phyloP scores from a whole-genome alignment of 2,888 invertebrate species.

The Charanyca ferruginea region DNA sequence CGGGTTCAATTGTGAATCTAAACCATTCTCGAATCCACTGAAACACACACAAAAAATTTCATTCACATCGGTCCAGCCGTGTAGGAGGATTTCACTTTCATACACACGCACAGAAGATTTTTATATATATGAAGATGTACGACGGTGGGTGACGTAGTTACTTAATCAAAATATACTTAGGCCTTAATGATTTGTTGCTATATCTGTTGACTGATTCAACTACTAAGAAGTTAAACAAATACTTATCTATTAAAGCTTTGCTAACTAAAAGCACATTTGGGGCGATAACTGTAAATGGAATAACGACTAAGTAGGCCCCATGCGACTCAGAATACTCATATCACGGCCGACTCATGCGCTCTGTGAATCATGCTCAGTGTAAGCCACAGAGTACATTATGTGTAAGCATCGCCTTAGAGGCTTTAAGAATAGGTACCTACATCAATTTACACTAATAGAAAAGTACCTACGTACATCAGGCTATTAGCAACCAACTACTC shows the following conservation, averaged over 20 bases:
- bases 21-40: no score
- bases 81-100: no score
- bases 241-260: conserved; percentile 68
- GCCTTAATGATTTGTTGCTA: no score
- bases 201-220: no score
- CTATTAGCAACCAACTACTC: background rate
- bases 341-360: conserved; percentile 66
- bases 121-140: no score
- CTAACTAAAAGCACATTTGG: conserved; percentile 73
- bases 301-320: conserved; percentile 46
- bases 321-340: conserved; percentile 63
- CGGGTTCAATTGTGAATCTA: no score
- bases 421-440: conserved; percentile 21
- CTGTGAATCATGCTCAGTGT: conserved; percentile 65
- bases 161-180: background rate
- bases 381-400: no score
- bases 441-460: conserved; percentile 20
- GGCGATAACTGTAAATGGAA: conserved; percentile 74
- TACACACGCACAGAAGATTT: no score
- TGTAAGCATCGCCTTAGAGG: conserved; percentile 25
- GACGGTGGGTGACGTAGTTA: no score
- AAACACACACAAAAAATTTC: no score
- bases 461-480: background rate
- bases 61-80: no score
- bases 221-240: conserved; percentile 69